Percentiles rank a stretch among this genome's conserved stretches.
These are phyloP conservation scores for Leptopilina clavipes DNA, from an alignment of 1,140 invertebrate species.

Conservation along the genomic window DNA sequence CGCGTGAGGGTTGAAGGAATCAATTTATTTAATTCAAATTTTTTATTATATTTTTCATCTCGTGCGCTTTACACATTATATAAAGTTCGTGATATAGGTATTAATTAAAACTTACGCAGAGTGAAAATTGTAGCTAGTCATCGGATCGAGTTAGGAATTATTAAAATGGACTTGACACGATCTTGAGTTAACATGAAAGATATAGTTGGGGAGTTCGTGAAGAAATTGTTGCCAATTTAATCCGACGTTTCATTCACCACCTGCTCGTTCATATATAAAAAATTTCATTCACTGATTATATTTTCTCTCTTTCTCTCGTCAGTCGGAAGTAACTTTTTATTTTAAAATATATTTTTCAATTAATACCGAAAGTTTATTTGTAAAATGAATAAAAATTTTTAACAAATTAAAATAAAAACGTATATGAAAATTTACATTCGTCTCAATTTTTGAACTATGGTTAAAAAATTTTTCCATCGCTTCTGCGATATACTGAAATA, in stretches of 20 bases:
- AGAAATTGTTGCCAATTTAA: constrained; percentile 67
- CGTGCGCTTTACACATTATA: no score
- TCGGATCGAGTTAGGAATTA: constrained; percentile 51
- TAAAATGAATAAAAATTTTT: background rate
- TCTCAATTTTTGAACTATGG: background rate
- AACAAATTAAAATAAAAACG: background rate
- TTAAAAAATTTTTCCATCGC: background rate
- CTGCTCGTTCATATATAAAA: constrained; percentile 44
- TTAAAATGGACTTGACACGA: constrained; percentile 62
- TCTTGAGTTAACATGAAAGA: background rate
- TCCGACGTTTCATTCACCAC: constrained; percentile 63
- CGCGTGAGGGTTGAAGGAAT: no score
- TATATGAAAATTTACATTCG: background rate
- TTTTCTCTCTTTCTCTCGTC: no score
- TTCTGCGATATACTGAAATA: constrained; percentile 25
- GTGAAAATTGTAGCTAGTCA: constrained; percentile 56
- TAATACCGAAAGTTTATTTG: background rate
- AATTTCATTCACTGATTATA: no score
- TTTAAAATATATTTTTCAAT: no score
- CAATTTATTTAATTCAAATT: no score
- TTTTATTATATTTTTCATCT: no score
- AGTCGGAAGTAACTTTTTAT: no score
- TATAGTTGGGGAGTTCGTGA: constrained; percentile 39
- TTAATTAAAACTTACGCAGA: background rate
- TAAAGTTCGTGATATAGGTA: background rate